These are phyloP conservation scores for Semicossyphus pulcher DNA, from an alignment of 2,113 vertebrate species.

Conservation along the genomic window DNA sequence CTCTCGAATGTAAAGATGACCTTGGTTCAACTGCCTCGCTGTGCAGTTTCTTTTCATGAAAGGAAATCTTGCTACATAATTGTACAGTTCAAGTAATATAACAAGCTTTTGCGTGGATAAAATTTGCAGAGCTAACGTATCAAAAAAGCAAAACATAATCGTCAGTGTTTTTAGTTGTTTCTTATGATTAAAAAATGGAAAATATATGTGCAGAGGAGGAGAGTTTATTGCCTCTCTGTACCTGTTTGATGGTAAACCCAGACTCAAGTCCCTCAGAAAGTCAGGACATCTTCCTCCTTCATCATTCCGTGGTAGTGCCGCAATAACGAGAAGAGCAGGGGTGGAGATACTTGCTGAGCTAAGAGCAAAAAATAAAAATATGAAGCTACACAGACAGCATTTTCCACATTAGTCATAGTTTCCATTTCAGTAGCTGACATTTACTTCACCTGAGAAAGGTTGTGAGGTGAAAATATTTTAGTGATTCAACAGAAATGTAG, in stretches of 20 bases:
- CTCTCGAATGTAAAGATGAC: neutral
- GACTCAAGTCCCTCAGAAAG: too few relatives aligned
- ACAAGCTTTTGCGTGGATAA: neutral
- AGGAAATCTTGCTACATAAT: too few relatives aligned
- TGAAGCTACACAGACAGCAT: neutral
- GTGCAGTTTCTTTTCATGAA: neutral
- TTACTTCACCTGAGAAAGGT: neutral
- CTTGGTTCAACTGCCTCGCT: neutral
- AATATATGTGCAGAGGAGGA: too few relatives aligned
- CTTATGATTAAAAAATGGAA: too few relatives aligned
- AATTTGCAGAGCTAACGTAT: too few relatives aligned
- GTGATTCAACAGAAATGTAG: neutral
- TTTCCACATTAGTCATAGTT: neutral
- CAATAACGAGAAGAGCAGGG: slow-evolving; percentile 8
- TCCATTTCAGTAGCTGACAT: neutral
- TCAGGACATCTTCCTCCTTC: too few relatives aligned
- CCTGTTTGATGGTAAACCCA: too few relatives aligned
- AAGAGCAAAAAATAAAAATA: neutral
- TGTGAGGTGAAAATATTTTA: neutral
- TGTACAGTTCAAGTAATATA: neutral
- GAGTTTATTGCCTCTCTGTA: too few relatives aligned
- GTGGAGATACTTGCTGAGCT: slow-evolving; percentile 22
- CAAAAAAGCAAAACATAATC: too few relatives aligned
- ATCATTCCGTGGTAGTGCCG: too few relatives aligned
- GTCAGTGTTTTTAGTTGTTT: too few relatives aligned